Conservation (phyloP, 2,797 vertebrate species). For the Paratrypauchen microcephalus region DNA sequence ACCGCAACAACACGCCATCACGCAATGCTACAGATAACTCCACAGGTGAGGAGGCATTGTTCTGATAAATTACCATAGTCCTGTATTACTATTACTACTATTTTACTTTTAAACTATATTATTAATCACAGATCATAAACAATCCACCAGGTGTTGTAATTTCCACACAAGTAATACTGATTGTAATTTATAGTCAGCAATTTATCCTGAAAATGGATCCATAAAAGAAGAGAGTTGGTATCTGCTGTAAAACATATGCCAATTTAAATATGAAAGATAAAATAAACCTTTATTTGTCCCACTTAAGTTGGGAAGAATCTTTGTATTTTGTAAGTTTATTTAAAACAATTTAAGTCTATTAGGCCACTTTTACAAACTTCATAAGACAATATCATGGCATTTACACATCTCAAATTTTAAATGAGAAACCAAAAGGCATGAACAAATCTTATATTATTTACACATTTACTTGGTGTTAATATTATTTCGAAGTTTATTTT, state of each 20-base stretch:
- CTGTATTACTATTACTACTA: background rate
- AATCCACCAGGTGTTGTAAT: background rate
- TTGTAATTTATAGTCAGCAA: background rate
- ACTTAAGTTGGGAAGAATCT: no score
- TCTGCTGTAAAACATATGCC: no score
- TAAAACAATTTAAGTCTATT: no score
- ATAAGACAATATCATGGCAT: no score
- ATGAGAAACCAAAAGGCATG: no score
- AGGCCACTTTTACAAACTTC: no score
- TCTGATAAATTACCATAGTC: background rate
- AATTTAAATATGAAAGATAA: no score
- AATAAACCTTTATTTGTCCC: no score
- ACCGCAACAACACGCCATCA: constrained; percentile 79
- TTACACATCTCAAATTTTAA: no score
- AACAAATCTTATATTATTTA: background rate
- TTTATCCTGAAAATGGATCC: background rate
- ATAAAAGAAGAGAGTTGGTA: background rate
- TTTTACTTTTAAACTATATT: background rate
- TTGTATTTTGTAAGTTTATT: background rate
- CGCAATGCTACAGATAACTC: constrained; percentile 83
- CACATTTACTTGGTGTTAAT: background rate
- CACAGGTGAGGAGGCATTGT: constrained; percentile 77
- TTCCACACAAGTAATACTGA: background rate
- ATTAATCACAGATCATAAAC: background rate
- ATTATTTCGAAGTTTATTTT: background rate